Base-by-base conservation (phyloP, 2,113 vertebrate species). In the Lophura nycthemera region DNA sequence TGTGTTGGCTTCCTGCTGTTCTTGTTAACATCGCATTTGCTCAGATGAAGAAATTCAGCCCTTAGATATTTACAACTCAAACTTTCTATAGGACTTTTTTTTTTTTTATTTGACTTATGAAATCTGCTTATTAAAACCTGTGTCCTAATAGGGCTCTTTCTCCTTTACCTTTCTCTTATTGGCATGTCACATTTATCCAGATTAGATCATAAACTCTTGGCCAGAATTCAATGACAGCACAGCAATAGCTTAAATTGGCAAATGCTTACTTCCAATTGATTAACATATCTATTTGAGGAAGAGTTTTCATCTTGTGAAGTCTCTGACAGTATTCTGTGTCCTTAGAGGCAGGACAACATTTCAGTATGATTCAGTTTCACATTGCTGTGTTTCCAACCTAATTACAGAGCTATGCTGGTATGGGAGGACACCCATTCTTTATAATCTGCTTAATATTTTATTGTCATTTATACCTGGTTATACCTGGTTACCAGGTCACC, bases 361-460 rank as follows among this genome's bases (percentile, higher is more conserved):
- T 89, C 69, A 42, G 8, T 54, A 43, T 1, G 16, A 83, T 75
- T 20, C n/a, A 38, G 22, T 82, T 59, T 69, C 42, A 61, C 43
- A n/a, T 52, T 56, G 13, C 24, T 60, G 8, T 48, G 34, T 70
- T 90, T 66, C 69, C 50, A 67, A 65, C 59, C 25, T 56, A 20
- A 14, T 83, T 59, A 45, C 40, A 77, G 38, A 73, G 47, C 22
- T 18, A 40, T 65, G 36, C 16, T 65, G 32, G 5, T 40, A 65
- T 83, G 48, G 66, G 76, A 86, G 34, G 76, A 92, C 19, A 50
- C 2, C 83, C 88, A 18, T 84, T 92, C 40, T 45, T 92, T 92
- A 81, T 65, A 59, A 63, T 57, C 40, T 92, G 48, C 61, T 95
- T 85, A 92, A 93, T 80, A 89, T 52, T 11, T 15, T 95, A 63